phyloP scores from a whole-genome alignment of 1,140 invertebrate genomes.

The Hyles vespertilio region DNA sequence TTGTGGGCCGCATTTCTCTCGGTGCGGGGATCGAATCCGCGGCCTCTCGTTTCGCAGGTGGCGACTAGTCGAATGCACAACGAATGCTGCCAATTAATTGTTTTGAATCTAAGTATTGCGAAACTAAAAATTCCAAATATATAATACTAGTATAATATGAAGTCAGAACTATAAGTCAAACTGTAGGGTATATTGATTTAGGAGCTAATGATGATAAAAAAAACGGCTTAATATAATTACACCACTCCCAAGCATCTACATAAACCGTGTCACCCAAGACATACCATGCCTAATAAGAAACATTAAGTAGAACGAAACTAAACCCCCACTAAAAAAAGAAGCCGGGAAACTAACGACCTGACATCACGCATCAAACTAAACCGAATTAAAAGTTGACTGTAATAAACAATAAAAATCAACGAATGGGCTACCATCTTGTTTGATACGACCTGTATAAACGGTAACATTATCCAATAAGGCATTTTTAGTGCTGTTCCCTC shows the following conservation, averaged over 20 bases:
- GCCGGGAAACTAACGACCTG: slow-evolving; percentile 65
- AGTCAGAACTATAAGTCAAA: too few relatives aligned
- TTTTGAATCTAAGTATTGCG: too few relatives aligned
- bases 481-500: neutral
- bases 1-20: too few relatives aligned
- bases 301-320: slow-evolving; percentile 52
- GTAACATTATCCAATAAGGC: neutral
- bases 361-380: slow-evolving; percentile 66
- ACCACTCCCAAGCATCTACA: neutral
- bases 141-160: too few relatives aligned
- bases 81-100: too few relatives aligned
- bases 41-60: too few relatives aligned
- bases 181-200: too few relatives aligned
- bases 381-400: slow-evolving; percentile 72
- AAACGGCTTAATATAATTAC: too few relatives aligned
- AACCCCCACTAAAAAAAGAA: slow-evolving; percentile 49
- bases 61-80: too few relatives aligned
- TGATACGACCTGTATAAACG: slow-evolving; percentile 41
- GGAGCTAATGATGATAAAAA: too few relatives aligned
- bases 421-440: slow-evolving; percentile 43
- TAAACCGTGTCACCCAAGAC: slow-evolving; percentile 23
- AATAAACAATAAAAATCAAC: slow-evolving; percentile 63
- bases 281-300: slow-evolving; percentile 46
- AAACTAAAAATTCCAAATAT: too few relatives aligned
- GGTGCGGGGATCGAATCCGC: too few relatives aligned